Evolutionary conservation across 2,888 invertebrate genomes (phyloP).

Genomic region (Drosophila mercatorum): DNA sequence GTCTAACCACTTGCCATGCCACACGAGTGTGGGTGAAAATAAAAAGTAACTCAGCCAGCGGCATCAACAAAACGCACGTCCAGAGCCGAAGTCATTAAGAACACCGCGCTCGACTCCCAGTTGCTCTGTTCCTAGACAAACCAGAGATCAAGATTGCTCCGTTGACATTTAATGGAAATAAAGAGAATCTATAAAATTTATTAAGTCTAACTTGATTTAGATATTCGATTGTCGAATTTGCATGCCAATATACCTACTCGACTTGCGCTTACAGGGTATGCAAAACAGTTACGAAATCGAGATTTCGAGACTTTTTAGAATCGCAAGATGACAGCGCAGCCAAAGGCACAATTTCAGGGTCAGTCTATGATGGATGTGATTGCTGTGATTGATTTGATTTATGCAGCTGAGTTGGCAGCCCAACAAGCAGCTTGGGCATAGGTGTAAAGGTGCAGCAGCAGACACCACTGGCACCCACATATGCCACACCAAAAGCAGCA

Average conservation of each 20-base stretch:
- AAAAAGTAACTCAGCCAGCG: slow-evolving; percentile 58
- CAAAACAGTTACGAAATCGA: slow-evolving; percentile 70
- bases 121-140: slow-evolving; percentile 10
- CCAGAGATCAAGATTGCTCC: slow-evolving; percentile 1
- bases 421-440: slow-evolving; percentile 13
- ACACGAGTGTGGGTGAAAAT: slow-evolving; percentile 69
- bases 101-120: neutral
- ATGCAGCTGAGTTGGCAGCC: slow-evolving; percentile 56
- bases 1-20: slow-evolving; percentile 59
- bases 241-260: slow-evolving; percentile 1
- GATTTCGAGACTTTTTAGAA: slow-evolving; percentile 54
- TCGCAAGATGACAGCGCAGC: slow-evolving; percentile 40
- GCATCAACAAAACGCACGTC: slow-evolving; percentile 44
- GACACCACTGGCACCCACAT: slow-evolving; percentile 29
- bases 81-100: slow-evolving; percentile 4
- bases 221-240: neutral
- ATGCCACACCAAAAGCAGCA: slow-evolving; percentile 16
- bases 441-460: slow-evolving; percentile 56
- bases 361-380: slow-evolving; percentile 48
- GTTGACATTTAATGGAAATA: neutral
- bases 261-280: slow-evolving; percentile 9
- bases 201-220: neutral
- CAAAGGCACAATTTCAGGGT: slow-evolving; percentile 64
- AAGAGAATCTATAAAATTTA: neutral
- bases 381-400: slow-evolving; percentile 53